Percentiles rank a stretch among this genome's conserved stretches.
phyloP scores from a whole-genome alignment of 23 tunicate species.

The Pegea sp. region DNA sequence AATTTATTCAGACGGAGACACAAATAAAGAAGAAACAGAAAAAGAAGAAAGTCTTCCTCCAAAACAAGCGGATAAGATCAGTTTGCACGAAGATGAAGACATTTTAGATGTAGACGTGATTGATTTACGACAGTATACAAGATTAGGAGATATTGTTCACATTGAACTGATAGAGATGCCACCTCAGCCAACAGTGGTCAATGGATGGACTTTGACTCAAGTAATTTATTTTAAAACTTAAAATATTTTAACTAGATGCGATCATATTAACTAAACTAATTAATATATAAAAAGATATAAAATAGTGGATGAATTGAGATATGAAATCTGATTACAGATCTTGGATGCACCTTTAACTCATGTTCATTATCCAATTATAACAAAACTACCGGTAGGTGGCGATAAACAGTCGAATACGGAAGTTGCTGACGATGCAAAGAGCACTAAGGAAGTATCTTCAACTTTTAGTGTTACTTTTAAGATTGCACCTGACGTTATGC shows the following conservation, averaged over 20 bases:
- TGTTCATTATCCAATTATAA: constrained; percentile 46
- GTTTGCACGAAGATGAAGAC: constrained; percentile 15
- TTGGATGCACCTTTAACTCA: constrained; percentile 50
- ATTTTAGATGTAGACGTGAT: constrained; percentile 80
- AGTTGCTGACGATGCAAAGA: constrained; percentile 35
- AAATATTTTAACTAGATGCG: no score
- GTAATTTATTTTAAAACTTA: no score
- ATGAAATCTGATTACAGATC: no score
- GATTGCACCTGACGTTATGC: constrained; percentile 50
- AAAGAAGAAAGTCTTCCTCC: no score
- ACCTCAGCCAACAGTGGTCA: constrained; percentile 46
- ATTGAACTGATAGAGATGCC: constrained; percentile 43
- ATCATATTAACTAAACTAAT: no score
- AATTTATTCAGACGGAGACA: neutral
- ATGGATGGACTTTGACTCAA: constrained; percentile 76
- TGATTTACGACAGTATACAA: constrained; percentile 67
- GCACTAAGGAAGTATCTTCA: constrained; percentile 12
- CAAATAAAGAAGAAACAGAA: neutral
- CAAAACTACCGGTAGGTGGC: constrained; percentile 10
- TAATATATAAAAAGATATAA: no score
- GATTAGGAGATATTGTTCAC: constrained; percentile 59
- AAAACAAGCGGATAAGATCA: no score
- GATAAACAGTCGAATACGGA: constrained; percentile 29
- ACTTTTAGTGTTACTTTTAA: constrained; percentile 41
- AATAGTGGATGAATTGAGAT: no score